These are phyloP conservation scores for Leptogaster cylindrica DNA, from an alignment of 2,888 invertebrate species.

Conservation along the genomic window DNA sequence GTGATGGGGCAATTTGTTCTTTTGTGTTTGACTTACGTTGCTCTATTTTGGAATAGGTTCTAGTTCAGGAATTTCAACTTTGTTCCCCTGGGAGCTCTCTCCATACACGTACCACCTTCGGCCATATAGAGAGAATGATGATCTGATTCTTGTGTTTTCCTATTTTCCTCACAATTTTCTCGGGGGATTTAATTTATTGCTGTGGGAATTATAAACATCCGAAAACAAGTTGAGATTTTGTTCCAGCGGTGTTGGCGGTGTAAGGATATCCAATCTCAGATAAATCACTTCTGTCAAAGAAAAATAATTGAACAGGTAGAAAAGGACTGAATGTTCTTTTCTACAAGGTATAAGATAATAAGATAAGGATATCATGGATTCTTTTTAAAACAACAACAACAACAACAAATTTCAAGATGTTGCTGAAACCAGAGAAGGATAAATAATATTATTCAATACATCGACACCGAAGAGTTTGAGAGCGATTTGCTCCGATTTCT, in stretches of 20 bases:
- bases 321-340: not conserved
- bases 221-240: slow-evolving; percentile 17
- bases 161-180: slow-evolving; percentile 32
- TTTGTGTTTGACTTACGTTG: slow-evolving; percentile 6
- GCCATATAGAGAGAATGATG: slow-evolving; percentile 1
- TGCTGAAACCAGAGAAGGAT: no score
- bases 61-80: slow-evolving; percentile 17
- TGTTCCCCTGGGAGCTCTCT: not conserved
- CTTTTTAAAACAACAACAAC: not conserved
- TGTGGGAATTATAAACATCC: slow-evolving; percentile 36
- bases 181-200: slow-evolving; percentile 34
- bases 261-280: slow-evolving; percentile 24
- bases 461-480: no score
- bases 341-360: slow-evolving; percentile 24
- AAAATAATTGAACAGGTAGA: slow-evolving; percentile 37
- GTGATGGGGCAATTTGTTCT: slow-evolving; percentile 18
- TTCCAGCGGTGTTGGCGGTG: slow-evolving; percentile 18
- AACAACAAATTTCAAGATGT: no score
- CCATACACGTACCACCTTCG: slow-evolving; percentile 6
- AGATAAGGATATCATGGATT: slow-evolving; percentile 13
- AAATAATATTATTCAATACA: no score
- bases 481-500: no score
- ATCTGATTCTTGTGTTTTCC: slow-evolving; percentile 30
- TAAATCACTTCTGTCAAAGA: slow-evolving; percentile 34
- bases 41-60: not conserved